Base-by-base conservation (phyloP, 2,113 vertebrate species). In the Egretta garzetta region DNA sequence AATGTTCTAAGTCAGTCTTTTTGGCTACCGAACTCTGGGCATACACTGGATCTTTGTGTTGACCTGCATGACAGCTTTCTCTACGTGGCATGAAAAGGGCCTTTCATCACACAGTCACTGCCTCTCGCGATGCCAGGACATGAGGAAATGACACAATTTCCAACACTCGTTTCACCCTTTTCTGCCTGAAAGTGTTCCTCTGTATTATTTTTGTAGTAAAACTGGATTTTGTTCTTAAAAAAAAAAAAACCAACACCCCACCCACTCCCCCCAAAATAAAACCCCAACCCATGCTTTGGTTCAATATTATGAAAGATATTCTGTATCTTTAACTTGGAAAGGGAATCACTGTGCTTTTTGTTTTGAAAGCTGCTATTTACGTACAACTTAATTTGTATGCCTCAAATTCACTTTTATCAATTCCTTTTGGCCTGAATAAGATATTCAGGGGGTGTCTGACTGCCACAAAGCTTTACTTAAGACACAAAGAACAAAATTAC, bases 11-110 rank as follows among this genome's bases (percentile, higher is more conserved):
- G 64, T 22, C 70, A 85, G 33, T 30, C 26, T 37, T 18, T 41
- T 60, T 95, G 92, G 83, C 68, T 73, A 9, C 64, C 26, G 28
- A 95, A 14, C 50, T 89, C 60, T 24, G 53, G 68, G 80, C 72
- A 85, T 49, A 97, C 6, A 97, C 70, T 90, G 85, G 68, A 23
- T 43, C 90, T 96, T 92, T 97, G 88, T 97, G 74, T 30, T 80
- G 63, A 90, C 83, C 75, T 96, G 83, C 41, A 90, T 30, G 90
- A 91, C 81, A 91, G 68, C 75, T 86, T 96, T 95, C 80, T 87
- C 91, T 56, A 43, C 4, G 10, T 75, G 86, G 35, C 79, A 75
- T 95, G 83, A 95, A 97, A 97, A 94, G 81, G 47, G 59, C 75
- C 83, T 96, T 96, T 98, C 84, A 96, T 28, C 60, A 70, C 60